Evolutionary conservation across 2,113 vertebrate species (phyloP).

Genomic region (Phoenicopterus ruber): DNA sequence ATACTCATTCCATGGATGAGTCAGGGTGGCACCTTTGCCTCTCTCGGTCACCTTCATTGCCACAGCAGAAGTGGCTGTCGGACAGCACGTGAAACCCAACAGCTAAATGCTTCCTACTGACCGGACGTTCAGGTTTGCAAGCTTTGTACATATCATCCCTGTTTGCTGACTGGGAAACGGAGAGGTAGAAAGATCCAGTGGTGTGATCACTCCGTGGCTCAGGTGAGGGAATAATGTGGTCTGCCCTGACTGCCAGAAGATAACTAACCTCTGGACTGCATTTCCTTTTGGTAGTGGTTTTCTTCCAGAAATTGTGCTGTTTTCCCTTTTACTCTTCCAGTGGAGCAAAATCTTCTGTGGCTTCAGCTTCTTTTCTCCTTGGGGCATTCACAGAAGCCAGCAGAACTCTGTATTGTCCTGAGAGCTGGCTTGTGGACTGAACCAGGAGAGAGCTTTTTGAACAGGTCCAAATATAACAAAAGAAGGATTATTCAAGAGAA

Average conservation of each 20-base stretch:
- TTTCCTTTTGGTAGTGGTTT: background rate
- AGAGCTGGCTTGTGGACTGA: background rate
- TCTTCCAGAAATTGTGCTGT: background rate
- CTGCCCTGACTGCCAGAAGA: background rate
- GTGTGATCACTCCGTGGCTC: fast-evolving
- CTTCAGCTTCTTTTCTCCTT: background rate
- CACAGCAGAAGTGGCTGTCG: background rate
- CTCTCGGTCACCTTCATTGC: background rate
- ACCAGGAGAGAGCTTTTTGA: constrained; percentile 37
- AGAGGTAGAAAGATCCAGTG: background rate
- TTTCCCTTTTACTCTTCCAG: background rate
- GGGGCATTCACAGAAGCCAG: background rate
- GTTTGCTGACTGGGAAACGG: background rate
- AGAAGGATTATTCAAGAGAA: background rate
- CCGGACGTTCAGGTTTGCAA: background rate
- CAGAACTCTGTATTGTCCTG: background rate
- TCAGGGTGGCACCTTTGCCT: background rate
- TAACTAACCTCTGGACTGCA: background rate
- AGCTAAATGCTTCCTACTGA: background rate
- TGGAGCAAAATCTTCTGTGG: background rate
- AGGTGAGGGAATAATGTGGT: background rate
- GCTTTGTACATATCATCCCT: background rate
- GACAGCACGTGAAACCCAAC: background rate
- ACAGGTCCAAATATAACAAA: background rate
- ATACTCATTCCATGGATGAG: background rate